These are phyloP conservation scores for Monomorium pharaonis DNA, from an alignment of 1,140 invertebrate species.

Conservation along the genomic window DNA sequence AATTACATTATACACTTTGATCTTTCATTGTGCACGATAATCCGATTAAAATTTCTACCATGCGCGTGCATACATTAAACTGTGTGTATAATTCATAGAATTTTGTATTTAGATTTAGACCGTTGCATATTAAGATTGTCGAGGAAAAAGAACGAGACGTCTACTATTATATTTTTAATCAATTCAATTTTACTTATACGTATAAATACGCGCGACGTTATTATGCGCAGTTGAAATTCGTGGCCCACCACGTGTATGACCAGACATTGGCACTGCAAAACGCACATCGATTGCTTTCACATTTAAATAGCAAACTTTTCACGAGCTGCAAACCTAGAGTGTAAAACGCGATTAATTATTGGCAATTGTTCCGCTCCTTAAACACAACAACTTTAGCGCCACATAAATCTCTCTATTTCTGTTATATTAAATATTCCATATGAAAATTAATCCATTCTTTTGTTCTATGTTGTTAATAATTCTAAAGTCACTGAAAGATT, in stretches of 20 bases:
- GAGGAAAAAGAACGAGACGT: background rate
- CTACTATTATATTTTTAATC: constrained; percentile 28
- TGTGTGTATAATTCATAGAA: background rate
- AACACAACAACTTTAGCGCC: background rate
- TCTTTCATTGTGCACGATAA: background rate
- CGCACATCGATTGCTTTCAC: background rate
- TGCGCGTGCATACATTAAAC: background rate
- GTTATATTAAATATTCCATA: background rate
- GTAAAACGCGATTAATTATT: background rate
- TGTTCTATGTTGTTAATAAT: background rate
- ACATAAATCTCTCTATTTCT: background rate
- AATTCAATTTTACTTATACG: background rate
- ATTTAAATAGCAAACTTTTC: constrained; percentile 20
- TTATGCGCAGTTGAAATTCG: constrained; percentile 11
- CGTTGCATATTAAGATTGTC: background rate
- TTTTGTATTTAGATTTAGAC: background rate
- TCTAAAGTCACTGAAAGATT: background rate
- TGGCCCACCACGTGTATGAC: background rate
- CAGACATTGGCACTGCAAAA: background rate
- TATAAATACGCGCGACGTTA: background rate
- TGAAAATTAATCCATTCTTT: background rate
- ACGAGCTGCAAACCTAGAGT: background rate
- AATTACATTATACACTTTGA: background rate
- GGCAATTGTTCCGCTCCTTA: background rate
- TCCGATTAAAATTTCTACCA: constrained; percentile 4